Evolutionary conservation across 2,113 vertebrate species (phyloP).

Genomic region (Cepphus grylle): DNA sequence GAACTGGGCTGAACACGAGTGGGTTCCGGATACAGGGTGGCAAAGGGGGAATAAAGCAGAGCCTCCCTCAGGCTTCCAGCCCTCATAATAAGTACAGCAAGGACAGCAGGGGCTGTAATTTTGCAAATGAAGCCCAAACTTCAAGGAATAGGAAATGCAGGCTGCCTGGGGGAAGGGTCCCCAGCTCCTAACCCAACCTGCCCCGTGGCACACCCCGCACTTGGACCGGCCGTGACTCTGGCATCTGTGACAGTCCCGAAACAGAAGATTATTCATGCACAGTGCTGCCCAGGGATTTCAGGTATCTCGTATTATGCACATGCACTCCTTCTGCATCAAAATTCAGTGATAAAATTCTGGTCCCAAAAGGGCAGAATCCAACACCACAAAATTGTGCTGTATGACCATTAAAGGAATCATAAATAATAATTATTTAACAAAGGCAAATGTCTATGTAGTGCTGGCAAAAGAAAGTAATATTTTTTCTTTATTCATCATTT

Average conservation of each 20-base stretch:
- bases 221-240: constrained; percentile 65
- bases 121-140: fast-evolving
- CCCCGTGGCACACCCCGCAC: constrained; percentile 60
- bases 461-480: neutral
- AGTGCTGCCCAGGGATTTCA: neutral
- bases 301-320: neutral
- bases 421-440: constrained; percentile 12
- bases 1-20: fast-evolving
- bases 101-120: fast-evolving
- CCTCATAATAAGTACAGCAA: fast-evolving
- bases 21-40: neutral
- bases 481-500: neutral
- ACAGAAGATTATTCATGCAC: neutral
- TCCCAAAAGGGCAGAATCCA: neutral
- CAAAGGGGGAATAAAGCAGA: fast-evolving
- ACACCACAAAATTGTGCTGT: neutral
- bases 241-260: constrained; percentile 75
- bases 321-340: neutral
- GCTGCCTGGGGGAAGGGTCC: neutral
- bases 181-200: constrained; percentile 65
- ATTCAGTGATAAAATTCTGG: neutral
- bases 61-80: neutral
- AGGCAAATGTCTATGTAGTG: neutral
- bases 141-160: fast-evolving
- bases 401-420: neutral